These are phyloP conservation scores for Lamellibrachia luymesi DNA, from an alignment of 1,140 invertebrate genomes.

Conservation along the genomic window DNA sequence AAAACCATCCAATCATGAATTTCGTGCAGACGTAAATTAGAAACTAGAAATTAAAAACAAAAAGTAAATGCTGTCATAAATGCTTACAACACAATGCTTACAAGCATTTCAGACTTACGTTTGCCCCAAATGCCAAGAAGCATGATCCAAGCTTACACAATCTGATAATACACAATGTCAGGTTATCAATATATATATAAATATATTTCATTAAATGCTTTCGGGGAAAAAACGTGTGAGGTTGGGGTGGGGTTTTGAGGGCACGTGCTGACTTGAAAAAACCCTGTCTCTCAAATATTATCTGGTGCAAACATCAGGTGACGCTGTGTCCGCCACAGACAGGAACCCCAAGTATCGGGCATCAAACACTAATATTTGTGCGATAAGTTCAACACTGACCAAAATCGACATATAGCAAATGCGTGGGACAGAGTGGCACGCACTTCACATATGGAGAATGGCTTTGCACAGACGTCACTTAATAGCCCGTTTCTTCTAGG, in stretches of 20 bases:
- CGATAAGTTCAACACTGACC: constrained; percentile 2
- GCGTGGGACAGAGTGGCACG: neutral
- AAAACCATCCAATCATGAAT: neutral
- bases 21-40: neutral
- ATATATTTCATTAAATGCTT: neutral
- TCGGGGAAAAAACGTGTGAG: neutral
- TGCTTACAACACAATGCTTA: neutral
- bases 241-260: neutral
- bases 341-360: too few relatives aligned
- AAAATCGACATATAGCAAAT: neutral
- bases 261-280: neutral
- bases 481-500: neutral
- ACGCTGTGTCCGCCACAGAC: too few relatives aligned
- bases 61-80: neutral
- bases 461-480: neutral
- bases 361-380: neutral
- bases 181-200: constrained; percentile 5
- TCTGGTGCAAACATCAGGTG: neutral
- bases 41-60: neutral
- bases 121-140: neutral
- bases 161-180: neutral
- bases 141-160: neutral
- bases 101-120: neutral
- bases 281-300: neutral
- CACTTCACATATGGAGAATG: neutral